phyloP scores from a whole-genome alignment of 2,113 vertebrate genomes.

The Cebus imitator region DNA sequence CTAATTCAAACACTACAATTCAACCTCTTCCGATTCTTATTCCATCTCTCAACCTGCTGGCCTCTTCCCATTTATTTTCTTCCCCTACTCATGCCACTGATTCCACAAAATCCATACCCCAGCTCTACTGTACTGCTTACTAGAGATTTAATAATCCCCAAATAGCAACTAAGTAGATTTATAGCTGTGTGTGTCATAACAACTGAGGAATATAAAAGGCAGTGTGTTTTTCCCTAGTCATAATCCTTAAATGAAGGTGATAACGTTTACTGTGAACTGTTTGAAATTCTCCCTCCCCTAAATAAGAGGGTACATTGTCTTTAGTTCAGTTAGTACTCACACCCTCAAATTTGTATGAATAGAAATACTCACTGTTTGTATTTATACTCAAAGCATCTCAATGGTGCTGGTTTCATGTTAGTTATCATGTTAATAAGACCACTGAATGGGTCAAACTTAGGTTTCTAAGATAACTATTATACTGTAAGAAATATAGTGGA shows the following conservation, averaged over 20 bases:
- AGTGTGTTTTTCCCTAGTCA: neutral
- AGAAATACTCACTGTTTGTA: neutral
- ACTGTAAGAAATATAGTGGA: neutral
- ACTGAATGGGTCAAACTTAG: neutral
- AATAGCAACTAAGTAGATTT: slow-evolving; percentile 49
- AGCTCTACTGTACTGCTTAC: neutral
- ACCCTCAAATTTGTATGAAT: neutral
- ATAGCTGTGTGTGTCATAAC: neutral
- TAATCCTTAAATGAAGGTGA: slow-evolving; percentile 6
- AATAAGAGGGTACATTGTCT: neutral
- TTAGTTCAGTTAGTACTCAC: neutral
- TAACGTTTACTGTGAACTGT: slow-evolving; percentile 16
- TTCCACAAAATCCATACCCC: slow-evolving; percentile 33
- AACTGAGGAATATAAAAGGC: slow-evolving; percentile 2
- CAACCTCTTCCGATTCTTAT: slow-evolving; percentile 40
- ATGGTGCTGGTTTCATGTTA: neutral
- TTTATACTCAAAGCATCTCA: neutral
- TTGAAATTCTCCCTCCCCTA: neutral
- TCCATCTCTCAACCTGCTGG: neutral
- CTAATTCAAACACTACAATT: slow-evolving; percentile 51
- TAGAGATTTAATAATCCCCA: slow-evolving; percentile 60
- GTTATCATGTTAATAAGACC: neutral
- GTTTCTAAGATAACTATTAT: neutral
- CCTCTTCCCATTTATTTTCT: slow-evolving; percentile 43
- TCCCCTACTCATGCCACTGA: neutral